These are phyloP conservation scores for Tetropium fuscum DNA, from an alignment of 2,888 invertebrate genomes.

Conservation along the genomic window DNA sequence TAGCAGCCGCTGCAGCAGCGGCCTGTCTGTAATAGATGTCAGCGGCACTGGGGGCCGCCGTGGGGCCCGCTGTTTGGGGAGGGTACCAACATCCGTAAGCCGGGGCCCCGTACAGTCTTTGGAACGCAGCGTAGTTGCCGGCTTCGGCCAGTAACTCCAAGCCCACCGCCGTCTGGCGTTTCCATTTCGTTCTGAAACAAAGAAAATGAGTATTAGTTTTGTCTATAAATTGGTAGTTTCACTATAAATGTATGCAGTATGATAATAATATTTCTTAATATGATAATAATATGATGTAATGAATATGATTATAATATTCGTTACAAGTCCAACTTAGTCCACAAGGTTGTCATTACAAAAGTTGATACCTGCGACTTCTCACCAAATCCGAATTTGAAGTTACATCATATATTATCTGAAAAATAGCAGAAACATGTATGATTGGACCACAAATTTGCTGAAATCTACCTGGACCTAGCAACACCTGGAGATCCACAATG, in stretches of 20 bases:
- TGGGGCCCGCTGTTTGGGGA: constrained; percentile 70
- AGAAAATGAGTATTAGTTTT: constrained; percentile 30
- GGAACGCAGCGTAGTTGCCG: constrained; percentile 98
- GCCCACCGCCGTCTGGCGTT: constrained; percentile 97
- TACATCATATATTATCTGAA: no score
- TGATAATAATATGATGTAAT: no score
- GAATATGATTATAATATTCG: no score
- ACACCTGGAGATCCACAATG: no score
- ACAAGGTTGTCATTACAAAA: no score
- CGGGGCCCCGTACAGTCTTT: constrained; percentile 87
- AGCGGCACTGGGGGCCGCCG: constrained; percentile 76
- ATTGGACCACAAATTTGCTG: no score
- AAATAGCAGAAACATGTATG: no score
- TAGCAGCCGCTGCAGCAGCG: constrained; percentile 77
- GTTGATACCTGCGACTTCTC: no score
- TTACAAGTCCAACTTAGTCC: no score
- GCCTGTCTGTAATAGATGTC: constrained; percentile 87
- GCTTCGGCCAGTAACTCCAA: constrained; percentile 96
- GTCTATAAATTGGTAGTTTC: background rate
- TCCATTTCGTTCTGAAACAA: constrained; percentile 95
- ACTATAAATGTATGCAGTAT: background rate
- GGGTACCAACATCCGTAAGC: constrained; percentile 77
- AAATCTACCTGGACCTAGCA: no score
- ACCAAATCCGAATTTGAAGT: no score
- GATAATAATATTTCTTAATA: no score